These are phyloP conservation scores for Elmis aenea DNA, from an alignment of 2,888 invertebrate species.

Conservation along the genomic window DNA sequence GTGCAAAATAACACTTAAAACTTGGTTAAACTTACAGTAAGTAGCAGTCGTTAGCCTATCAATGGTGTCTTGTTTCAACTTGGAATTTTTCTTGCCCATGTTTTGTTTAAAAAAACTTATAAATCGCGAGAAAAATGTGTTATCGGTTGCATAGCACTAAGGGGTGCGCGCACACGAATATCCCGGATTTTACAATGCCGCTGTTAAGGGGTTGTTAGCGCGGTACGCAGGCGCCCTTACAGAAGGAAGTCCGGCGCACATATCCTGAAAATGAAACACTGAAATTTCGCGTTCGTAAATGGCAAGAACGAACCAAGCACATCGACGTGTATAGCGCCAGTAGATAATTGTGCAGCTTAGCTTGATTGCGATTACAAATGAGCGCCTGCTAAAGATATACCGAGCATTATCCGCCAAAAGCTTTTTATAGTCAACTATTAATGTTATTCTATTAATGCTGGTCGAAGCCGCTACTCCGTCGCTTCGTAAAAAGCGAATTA, in stretches of 20 bases:
- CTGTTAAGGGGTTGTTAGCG: slow-evolving; percentile 22
- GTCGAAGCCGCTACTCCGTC: no score
- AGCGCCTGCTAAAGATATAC: no score
- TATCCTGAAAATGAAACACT: slow-evolving; percentile 14
- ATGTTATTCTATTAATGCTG: no score
- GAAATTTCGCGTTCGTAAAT: slow-evolving; percentile 16
- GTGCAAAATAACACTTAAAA: slow-evolving; percentile 5
- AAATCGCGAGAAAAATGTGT: slow-evolving; percentile 9
- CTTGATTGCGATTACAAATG: no score
- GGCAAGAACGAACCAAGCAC: no score
- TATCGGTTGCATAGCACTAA: slow-evolving; percentile 23
- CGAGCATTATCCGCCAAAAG: no score
- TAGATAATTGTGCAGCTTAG: no score
- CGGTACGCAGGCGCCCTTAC: slow-evolving; percentile 20
- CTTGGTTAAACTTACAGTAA: slow-evolving; percentile 86
- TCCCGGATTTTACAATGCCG: slow-evolving; percentile 19
- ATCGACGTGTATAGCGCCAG: no score
- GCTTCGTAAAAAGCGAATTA: no score
- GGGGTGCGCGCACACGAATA: slow-evolving; percentile 24
- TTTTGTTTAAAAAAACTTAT: slow-evolving; percentile 15
- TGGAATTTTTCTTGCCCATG: slow-evolving; percentile 96
- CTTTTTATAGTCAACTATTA: no score
- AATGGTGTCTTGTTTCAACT: slow-evolving; percentile 93
- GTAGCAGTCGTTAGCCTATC: slow-evolving; percentile 87
- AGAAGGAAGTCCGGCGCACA: slow-evolving; percentile 19